Evolutionary conservation across 2,888 invertebrate genomes (phyloP), one percentile per base, ranked within the genome.

Genomic region (Drosophila austrosaltans): DNA sequence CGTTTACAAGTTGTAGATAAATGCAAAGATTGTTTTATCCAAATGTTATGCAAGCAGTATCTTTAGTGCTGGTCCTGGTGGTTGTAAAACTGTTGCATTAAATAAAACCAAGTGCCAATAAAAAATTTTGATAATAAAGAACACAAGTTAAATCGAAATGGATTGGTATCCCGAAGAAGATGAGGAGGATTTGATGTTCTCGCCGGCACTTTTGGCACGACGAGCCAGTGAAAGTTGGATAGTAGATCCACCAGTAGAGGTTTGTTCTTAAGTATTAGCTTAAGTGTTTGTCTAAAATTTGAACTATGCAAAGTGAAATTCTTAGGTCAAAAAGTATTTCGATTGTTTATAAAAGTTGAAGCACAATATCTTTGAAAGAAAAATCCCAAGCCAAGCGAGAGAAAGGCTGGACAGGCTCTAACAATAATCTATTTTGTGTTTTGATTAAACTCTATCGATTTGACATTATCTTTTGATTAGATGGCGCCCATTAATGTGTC

Each of bases 171-270:
- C 95, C 90, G 95, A 95, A 75, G 96, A 96, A 82, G 97, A 97
- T 91, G 97, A 97, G 87, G 97, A 96, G 91, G 96, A 96, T 85
- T 94, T 97, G 84, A 94, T 96, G 94, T 97, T 96, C 93, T 97
- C 97, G 88, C 97, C 97, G 77, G 97, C 97, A 72, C 94, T 97
- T 77, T 94, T 97, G 93, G 97, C 97, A 72, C 94, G 97, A 78
- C 94, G 97, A 80, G 97, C 97, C 60, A 96, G 96, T 22, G 97
- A 97, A 92, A 97, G 97, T 92, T 97, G 97, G 97, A 97, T 97
- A 85, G 96, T 96, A 89, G 96, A 96, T 79, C 97, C 97, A 92
- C 97, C 97, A 61, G 95, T 96, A 72, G 97, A 97, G 97, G 97
- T 97, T 48, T 6, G 48, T 32, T 12, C 7, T 25, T 12, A 30